A percentile compares a stretch with the other conserved stretches of the same genome.
Conservation (phyloP, 2,888 invertebrate species). For the Eulithis prunata region DNA sequence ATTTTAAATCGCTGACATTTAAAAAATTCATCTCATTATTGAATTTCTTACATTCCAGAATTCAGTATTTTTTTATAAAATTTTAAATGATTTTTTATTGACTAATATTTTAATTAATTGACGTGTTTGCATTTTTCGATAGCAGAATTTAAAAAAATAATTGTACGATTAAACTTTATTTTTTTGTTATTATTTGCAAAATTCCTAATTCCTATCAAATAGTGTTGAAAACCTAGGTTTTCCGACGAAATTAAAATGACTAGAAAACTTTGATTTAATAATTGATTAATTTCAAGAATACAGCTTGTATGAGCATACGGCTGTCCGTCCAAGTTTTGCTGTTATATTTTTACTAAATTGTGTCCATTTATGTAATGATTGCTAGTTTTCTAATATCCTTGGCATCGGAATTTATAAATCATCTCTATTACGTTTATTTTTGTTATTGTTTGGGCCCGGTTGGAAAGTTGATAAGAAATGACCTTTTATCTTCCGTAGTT, state of each 20-base stretch:
- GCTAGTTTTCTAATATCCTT: slow-evolving; percentile 4
- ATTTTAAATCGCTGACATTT: slow-evolving; percentile 38
- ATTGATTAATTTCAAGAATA: slow-evolving; percentile 8
- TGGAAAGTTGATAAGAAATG: slow-evolving; percentile 32
- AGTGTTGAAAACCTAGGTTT: not conserved
- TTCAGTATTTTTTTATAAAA: slow-evolving; percentile 52
- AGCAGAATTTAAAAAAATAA: slow-evolving; percentile 13
- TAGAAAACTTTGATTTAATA: not conserved
- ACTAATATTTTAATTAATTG: slow-evolving; percentile 7
- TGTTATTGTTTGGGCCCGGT: slow-evolving; percentile 28
- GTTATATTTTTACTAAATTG: slow-evolving; percentile 8
- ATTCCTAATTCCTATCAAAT: slow-evolving; percentile 21
- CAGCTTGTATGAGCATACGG: slow-evolving; percentile 26
- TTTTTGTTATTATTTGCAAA: slow-evolving; percentile 7
- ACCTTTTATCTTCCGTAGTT: slow-evolving; percentile 27
- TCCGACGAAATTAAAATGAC: not conserved
- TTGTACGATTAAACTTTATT: slow-evolving; percentile 20
- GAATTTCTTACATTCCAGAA: slow-evolving; percentile 61
- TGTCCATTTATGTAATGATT: slow-evolving; percentile 13
- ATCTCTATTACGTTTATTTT: slow-evolving; percentile 15
- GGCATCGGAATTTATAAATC: slow-evolving; percentile 9
- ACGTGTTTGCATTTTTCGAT: not conserved
- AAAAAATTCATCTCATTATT: slow-evolving; percentile 33
- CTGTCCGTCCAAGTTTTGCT: slow-evolving; percentile 31
- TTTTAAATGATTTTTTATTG: slow-evolving; percentile 17